phyloP scores from a whole-genome alignment of 37 sponge, comb jelly and placozoan genomes.

The Dysidea cf. avara region DNA sequence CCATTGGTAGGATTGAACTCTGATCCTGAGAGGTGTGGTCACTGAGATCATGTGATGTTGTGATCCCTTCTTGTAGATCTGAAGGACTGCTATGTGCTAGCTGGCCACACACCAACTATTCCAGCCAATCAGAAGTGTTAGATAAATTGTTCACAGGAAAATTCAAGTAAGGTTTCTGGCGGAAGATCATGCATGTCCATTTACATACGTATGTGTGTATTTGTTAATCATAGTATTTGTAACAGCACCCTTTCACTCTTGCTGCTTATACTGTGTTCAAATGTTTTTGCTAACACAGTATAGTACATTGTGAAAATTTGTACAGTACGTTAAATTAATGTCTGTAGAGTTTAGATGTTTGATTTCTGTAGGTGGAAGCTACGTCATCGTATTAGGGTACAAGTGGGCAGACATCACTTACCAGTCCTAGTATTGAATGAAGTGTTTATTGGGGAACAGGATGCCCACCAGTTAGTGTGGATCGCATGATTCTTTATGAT shows the following conservation, averaged over 20 bases:
- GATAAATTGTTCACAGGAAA: constrained; percentile 34
- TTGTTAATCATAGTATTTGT: no score
- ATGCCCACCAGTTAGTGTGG: constrained; percentile 58
- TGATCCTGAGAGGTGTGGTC: constrained; percentile 58
- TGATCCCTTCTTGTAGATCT: constrained; percentile 21
- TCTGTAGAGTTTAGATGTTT: no score
- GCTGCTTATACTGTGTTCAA: no score
- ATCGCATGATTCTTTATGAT: no score
- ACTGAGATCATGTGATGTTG: not conserved
- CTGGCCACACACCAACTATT: not conserved
- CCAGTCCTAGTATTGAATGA: constrained; percentile 73
- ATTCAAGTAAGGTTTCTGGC: constrained; percentile 21
- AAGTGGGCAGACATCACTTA: not conserved
- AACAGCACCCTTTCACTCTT: no score
- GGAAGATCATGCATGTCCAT: no score
- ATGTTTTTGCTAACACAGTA: no score
- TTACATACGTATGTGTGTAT: no score
- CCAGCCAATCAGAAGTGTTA: constrained; percentile 16
- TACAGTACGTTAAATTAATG: no score
- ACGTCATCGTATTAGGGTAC: constrained; percentile 43
- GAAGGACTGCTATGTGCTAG: constrained; percentile 62
- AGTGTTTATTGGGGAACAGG: constrained; percentile 73
- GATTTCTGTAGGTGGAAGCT: constrained; percentile 1
- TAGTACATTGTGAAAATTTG: no score
- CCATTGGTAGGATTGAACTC: constrained; percentile 76